Conservation (phyloP, 1,140 invertebrate species). For the Drosophila micromelanica region DNA sequence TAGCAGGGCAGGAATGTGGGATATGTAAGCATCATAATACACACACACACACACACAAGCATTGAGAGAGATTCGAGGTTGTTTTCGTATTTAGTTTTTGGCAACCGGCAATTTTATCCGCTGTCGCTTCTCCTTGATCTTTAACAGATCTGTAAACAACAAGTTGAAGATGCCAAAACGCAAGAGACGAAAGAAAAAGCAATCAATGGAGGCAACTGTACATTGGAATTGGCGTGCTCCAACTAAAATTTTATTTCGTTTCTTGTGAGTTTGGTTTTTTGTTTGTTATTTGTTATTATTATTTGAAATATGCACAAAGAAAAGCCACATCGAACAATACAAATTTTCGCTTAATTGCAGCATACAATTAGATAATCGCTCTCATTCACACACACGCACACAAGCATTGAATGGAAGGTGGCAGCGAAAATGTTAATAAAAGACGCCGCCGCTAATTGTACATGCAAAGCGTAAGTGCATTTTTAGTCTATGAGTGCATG, state of each 20-base stretch:
- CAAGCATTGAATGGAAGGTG: background rate
- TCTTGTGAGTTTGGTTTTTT: background rate
- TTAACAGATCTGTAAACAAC: conserved; percentile 41
- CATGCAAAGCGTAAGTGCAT: conserved; percentile 14
- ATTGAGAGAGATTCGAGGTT: too few species aligned
- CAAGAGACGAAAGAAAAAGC: conserved; percentile 18
- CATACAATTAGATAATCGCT: conserved; percentile 34
- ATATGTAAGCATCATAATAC: conserved; percentile 4
- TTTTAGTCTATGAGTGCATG: background rate
- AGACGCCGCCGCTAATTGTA: conserved; percentile 20
- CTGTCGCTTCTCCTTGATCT: conserved; percentile 41
- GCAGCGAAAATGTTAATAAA: conserved; percentile 5
- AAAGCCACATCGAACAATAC: conserved; percentile 10
- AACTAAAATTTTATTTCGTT: conserved; percentile 13
- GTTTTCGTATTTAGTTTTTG: conserved; percentile 39
- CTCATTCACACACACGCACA: conserved; percentile 1
- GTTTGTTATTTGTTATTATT: background rate
- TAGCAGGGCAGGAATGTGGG: background rate
- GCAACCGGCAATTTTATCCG: conserved; percentile 18
- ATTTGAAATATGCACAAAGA: background rate
- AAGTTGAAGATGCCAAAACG: conserved; percentile 25
- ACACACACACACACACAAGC: background rate
- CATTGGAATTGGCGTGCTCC: conserved; percentile 14
- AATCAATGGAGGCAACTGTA: conserved; percentile 23
- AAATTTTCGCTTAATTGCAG: conserved; percentile 21